Base-by-base conservation (phyloP, 2,888 invertebrate genomes). In the Agelastica alni region DNA sequence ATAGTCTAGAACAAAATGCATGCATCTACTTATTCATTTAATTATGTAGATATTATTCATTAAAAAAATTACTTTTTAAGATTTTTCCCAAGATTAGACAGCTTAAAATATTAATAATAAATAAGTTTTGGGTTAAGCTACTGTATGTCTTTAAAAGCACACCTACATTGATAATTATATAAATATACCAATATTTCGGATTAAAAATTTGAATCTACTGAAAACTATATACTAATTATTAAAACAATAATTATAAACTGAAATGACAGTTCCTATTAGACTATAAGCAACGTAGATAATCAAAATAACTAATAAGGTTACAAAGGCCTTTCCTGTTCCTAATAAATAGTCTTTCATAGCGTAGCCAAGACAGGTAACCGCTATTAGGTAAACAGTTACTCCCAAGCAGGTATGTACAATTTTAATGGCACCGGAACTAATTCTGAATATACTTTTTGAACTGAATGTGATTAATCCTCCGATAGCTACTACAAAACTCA, bases 261-360 rank as follows among this genome's bases (percentile, higher is more conserved):
- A 52, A 13, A 22, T 5, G 48, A 5, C 14, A 26, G 61, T 43
- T 36, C 57, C 53, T 30, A 51, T 37, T 28, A 58, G 49, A 59
- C 61, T 64, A 9, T 64, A 56, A 3, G 42, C 9, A 4, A 48
- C 61, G 43, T 51, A 58, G 10, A 58, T 22, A 4, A 37, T 31
- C 49, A 66, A 44, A 26, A 66, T 41, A 9, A 63, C 48, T 16
- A 60, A 52, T 5, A 65, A 37, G 7, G 54, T 53, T 13, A 53
- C 51, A 28, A 45, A 58, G 2, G 61, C 62, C 9, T 47, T 31
- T n/a, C 31, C 14, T 3, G 43, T 30, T 1, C 28, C 51, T 7
- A 6, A 2, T 22, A 65, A 55, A 30, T 64, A 56, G 12, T 49
- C 13, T 7, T 48, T 6, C 10, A 66, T 32, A 13, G 63, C 64